Base-by-base conservation (phyloP, 2,888 invertebrate genomes). In the Drosophila basisetae region DNA sequence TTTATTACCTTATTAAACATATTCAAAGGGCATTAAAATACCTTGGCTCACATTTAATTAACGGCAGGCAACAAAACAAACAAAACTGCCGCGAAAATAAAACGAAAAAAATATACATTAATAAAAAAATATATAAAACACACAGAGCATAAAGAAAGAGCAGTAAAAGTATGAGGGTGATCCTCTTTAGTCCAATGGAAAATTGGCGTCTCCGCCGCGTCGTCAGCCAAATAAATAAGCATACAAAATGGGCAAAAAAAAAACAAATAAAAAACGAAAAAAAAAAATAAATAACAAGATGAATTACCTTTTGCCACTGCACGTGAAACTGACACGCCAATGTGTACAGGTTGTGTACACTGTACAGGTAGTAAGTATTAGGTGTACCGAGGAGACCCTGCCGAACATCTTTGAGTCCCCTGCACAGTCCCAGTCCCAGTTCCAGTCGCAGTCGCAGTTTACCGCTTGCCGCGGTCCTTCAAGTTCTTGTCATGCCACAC, bases 271-370 rank as follows among this genome's bases (percentile, higher is more conserved):
- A 64, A 50, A 64, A 50, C 49, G 58, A 56, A 37, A 64, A 61
- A 52, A 64, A 71, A 43, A 54, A 30, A 61, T 11, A 49, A 76
- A 76, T 78, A 68, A 90, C 84, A 86, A 87, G 91, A 91, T 91
- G 90, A 84, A 91, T 91, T 90, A 85, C 90, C 85, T 87, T 83
- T 88, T 88, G 91, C 86, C 91, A 91, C 87, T 87, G 89, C 91
- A 91, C 84, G 83, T 82, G 85, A 87, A 86, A 91, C 83, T 85
- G 84, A 90, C 91, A 91, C 91, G 91, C 91, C 83, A 91, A 78
- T 77, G 72, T 68, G 47, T 59, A 35, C 47, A 55, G 54, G 35
- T 62, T 41, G 53, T 58, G n/a, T 56, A 7, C 47, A 47, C 47
- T 47, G 25, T 31, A 30, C 41, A 31, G 53, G 43, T 37, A 60